A percentile compares a stretch with the other conserved stretches of the same genome.
phyloP scores from a whole-genome alignment of 2,797 vertebrate species.

The Cuculus canorus region DNA sequence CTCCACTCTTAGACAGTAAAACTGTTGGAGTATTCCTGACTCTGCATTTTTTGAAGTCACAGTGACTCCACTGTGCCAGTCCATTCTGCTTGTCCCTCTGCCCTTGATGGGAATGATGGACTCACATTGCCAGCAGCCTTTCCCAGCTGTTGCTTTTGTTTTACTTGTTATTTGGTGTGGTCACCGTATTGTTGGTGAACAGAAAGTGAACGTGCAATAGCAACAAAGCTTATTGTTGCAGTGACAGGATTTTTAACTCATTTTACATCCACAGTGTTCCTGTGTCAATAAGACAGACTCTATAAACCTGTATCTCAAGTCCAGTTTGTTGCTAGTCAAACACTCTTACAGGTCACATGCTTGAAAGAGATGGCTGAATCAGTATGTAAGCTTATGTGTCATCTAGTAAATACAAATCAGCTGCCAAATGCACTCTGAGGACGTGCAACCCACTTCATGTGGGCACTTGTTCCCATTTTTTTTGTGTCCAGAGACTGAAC shows the following conservation, averaged over 20 bases:
- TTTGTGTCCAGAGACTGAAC: background rate
- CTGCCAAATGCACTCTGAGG: background rate
- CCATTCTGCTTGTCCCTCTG: background rate
- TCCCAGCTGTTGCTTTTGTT: background rate
- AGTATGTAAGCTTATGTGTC: background rate
- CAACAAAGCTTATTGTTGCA: background rate
- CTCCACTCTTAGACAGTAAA: fast-evolving
- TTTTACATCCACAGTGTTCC: background rate
- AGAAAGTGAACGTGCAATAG: background rate
- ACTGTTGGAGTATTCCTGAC: background rate
- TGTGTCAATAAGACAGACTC: background rate
- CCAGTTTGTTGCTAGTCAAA: background rate
- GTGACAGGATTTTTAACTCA: background rate
- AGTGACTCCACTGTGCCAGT: background rate
- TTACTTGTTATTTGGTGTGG: background rate
- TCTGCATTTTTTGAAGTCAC: background rate
- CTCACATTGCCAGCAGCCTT: background rate
- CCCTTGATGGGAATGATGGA: background rate
- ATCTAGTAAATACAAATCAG: background rate
- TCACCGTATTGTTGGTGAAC: background rate
- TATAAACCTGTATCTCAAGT: slow-evolving; percentile 23
- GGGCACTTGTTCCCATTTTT: background rate
- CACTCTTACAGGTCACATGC: background rate
- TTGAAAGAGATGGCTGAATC: background rate
- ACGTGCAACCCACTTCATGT: fast-evolving